Base-by-base conservation (phyloP, 2,888 invertebrate species). In the Drosophila falleni region DNA sequence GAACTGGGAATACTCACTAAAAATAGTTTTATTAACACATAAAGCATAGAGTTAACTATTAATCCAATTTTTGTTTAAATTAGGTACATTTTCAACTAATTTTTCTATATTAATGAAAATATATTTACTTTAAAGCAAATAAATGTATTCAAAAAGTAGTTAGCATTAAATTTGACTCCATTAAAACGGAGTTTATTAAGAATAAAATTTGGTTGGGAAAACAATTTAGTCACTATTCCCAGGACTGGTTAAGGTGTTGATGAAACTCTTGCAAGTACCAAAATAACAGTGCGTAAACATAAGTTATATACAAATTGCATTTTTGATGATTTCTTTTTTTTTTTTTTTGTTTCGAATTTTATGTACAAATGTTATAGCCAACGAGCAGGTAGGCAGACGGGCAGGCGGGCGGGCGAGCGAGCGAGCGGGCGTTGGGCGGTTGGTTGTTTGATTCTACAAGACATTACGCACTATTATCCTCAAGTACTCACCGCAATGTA, bases 401-500 rank as follows among this genome's bases (percentile, higher is more conserved):
- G 33, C 35, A 13, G 42, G 54, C 68, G 46, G 44, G 31, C 68
- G 41, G 62, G 62, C 61, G 5, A 5, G n/a, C n/a, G 26, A 55
- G 47, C 62, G 55, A 59, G 51, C 63, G 37, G 66, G 63, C 68
- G 26, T 56, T 54, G 58, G 58, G 53, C 64, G 39, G 33, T 64
- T 54, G 56, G 50, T 67, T 54, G 68, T 56, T 70, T 82, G 55
- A 60, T 58, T 47, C 92, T 93, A 61, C 47, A 60, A 49, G 65
- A 62, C 50, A 58, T 86, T 81, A 87, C 87, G 90, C 87, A 89
- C 87, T 89, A 89, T 89, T 89, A 84, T 87, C 59, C 63, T n/a
- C 64, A 69, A 76, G 81, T 89, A 89, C 91, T 87, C 91, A 95
- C 95, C 92, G 94, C 94, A 88, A 95, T 94, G 87, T 95, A 95